Evolutionary conservation across 2,888 invertebrate species (phyloP).

Genomic region (Neoaliturus tenellus): DNA sequence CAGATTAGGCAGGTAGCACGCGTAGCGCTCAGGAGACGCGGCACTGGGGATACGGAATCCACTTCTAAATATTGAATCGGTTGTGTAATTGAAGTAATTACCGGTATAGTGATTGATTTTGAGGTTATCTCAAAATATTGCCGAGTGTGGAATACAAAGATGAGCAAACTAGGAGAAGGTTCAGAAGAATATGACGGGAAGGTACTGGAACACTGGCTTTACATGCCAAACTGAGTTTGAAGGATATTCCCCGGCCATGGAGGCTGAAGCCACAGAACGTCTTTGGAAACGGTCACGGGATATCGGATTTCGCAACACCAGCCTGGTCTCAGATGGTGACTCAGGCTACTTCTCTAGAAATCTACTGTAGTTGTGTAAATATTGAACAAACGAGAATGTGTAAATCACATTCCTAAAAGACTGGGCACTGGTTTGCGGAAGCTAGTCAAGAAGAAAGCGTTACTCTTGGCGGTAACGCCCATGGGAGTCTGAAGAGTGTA

Average conservation of each 20-base stretch:
- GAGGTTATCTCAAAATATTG: conserved; percentile 39
- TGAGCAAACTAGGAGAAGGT: conserved; percentile 2
- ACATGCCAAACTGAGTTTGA: conserved; percentile 36
- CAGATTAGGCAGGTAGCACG: no score
- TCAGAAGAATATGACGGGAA: not conserved
- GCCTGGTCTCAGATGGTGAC: conserved; percentile 24
- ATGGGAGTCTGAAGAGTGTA: conserved; percentile 37
- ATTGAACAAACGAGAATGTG: conserved; percentile 37
- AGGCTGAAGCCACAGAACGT: not conserved
- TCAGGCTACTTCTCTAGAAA: not conserved
- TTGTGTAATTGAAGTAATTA: conserved; percentile 30
- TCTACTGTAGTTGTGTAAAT: not conserved
- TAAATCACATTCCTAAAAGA: conserved; percentile 32
- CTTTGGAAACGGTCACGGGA: conserved; percentile 40
- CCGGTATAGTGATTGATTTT: conserved; percentile 15
- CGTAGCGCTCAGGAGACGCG: no score
- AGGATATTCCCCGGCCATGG: conserved; percentile 26
- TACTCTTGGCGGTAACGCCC: conserved; percentile 34
- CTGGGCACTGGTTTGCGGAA: conserved; percentile 24
- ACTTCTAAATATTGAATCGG: conserved; percentile 18
- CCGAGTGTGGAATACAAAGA: conserved; percentile 27
- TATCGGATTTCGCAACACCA: conserved; percentile 25
- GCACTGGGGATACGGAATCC: conserved; percentile 15
- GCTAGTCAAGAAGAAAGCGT: conserved; percentile 27
- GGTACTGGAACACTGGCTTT: conserved; percentile 21